Base-by-base conservation (phyloP, 2,797 vertebrate genomes). In the Spea hammondii region DNA sequence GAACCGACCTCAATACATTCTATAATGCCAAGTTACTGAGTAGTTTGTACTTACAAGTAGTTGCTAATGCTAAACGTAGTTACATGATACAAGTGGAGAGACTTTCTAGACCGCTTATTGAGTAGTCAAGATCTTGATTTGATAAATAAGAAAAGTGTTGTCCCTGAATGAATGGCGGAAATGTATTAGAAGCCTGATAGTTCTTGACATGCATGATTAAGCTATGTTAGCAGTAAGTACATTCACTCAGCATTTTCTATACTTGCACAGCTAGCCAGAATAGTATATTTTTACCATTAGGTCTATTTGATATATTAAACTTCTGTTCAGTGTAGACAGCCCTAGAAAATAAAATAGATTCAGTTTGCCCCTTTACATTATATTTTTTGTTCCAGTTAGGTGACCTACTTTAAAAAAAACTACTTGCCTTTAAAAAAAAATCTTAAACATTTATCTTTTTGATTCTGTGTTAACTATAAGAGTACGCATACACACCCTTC, bases 1-100 rank as follows among this genome's bases (percentile, higher is more conserved):
- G 62, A 48, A 60, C 12, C 44, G 65, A 46, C 65, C 60, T 69
- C 49, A 65, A 68, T 44, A 17, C n/a, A 77, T 32, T 48, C 68
- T 13, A 48, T 78, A 10, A 78, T 32, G 2, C 11, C 71, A 59
- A 64, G 68, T 64, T 71, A 62, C 62, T 17, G 55, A 65, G 48
- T 12, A 71, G 48, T 51, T 13, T 12, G 32, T 8, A n/a, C 55
- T 51, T 32, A 51, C 46, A 12, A 13, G 57, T 59, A 62, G 32
- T n/a, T 14, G 48, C 67, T 12, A 54, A 54, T 8, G 51, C 14
- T 50, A 46, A 62, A 62, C 14, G 45, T 71, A 45, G 51, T 65
- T 60, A 65, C 10, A 12, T 62, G 14, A 17, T 32, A 62, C 10
- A 14, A n/a, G 53, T 8, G 45, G 8, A 46, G 32, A 46, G 9